These are phyloP conservation scores for Lasiurus borealis DNA, from an alignment of 2,113 vertebrate species.

Conservation along the genomic window DNA sequence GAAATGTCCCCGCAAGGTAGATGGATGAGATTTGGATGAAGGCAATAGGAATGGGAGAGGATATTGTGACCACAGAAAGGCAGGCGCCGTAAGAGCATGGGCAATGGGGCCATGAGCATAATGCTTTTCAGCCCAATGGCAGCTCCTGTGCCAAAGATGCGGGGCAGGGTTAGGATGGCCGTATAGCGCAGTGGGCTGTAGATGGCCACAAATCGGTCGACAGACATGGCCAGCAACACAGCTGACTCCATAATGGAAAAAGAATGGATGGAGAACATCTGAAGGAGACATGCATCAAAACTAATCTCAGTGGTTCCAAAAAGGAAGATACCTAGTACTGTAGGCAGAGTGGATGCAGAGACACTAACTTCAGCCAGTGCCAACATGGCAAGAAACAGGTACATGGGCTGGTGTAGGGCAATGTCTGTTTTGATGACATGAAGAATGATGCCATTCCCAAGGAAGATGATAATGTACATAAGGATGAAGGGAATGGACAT, in stretches of 20 bases:
- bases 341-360: slow-evolving; percentile 79
- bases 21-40: slow-evolving; percentile 78
- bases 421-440: slow-evolving; percentile 68
- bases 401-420: slow-evolving; percentile 77
- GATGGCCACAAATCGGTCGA: slow-evolving; percentile 81
- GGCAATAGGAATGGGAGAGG: slow-evolving; percentile 79
- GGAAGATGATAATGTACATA: slow-evolving; percentile 74
- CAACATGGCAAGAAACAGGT: slow-evolving; percentile 77
- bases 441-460: slow-evolving; percentile 79
- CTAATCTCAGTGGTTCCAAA: slow-evolving; percentile 58
- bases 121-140: slow-evolving; percentile 67
- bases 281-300: slow-evolving; percentile 77
- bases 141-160: slow-evolving; percentile 50
- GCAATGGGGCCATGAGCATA: slow-evolving; percentile 73
- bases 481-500: slow-evolving; percentile 76
- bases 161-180: slow-evolving; percentile 61
- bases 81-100: slow-evolving; percentile 55
- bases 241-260: slow-evolving; percentile 80
- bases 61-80: slow-evolving; percentile 77
- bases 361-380: slow-evolving; percentile 74
- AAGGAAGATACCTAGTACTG: slow-evolving; percentile 75
- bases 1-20: slow-evolving; percentile 75
- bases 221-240: slow-evolving; percentile 77
- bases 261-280: slow-evolving; percentile 80
- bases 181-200: slow-evolving; percentile 75